Evolutionary conservation across 2,888 invertebrate genomes (phyloP), one percentile per base, ranked within the genome.

Genomic region (Rotaria socialis): DNA sequence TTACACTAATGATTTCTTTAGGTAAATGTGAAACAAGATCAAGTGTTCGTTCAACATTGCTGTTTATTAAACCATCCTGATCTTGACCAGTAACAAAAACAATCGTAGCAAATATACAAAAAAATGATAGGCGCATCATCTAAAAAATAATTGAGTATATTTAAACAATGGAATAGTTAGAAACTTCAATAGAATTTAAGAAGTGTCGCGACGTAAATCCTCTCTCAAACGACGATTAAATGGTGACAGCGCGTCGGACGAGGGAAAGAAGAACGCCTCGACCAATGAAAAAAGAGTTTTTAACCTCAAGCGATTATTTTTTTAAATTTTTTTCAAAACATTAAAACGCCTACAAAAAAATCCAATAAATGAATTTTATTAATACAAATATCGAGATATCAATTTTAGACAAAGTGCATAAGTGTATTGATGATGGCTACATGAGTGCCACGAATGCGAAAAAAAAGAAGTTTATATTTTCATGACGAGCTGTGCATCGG

Each of bases 1-100:
- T 94, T 89, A 97, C 93, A 92, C 94, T 94, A 56, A 94, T 93
- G 24, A 93, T 93, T 86, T 95, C 94, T 92, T 95, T 96, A 5
- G 95, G 95, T 87, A 97, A 93, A 91, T 97, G 97, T 14, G 95
- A 94, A 11, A 95, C 93, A 88, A 96, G 92, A 92, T 97, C 96
- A 89, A 97, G 93, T 85, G 94, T 94, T 90, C 96, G 93, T 88
- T 96, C 96, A 41, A 95, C 95, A 93, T 95, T 95, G 91, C 90
- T 90, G 87, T 92, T 90, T 4, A 92, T 90, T 35, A 86, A 47
- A 52, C 58, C 56, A 47, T 47, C 47, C 47, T 80, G 80, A 1
- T 80, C 80, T 47, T 80, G 35, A 35, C 67, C 67, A 35, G 19
- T 1, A 67, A 41, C 67, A 67, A 67, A 35, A 67, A 35, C 35